These are phyloP conservation scores for Galeopsomyia nigrocyanea DNA, from an alignment of 2,888 invertebrate genomes.

Conservation along the genomic window DNA sequence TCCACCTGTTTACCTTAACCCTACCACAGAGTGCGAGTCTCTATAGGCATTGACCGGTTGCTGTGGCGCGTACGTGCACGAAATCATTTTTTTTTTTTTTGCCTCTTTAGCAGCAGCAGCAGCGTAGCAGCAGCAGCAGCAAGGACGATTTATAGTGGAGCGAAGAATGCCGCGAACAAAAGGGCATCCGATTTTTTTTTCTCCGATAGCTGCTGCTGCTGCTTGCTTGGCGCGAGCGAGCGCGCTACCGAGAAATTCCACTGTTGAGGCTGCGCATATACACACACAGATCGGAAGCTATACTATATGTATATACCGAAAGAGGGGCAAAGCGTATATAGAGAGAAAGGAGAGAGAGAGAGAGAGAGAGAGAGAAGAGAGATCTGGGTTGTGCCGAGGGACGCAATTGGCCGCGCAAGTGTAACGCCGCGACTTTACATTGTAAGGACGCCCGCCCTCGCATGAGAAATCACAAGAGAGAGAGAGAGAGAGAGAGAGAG, in stretches of 20 bases:
- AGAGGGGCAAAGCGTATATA: conserved; percentile 45
- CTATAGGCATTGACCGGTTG: conserved; percentile 6
- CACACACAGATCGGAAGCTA: conserved; percentile 33
- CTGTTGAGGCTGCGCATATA: conserved; percentile 12
- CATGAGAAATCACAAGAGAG: conserved; percentile 50
- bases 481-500: neutral
- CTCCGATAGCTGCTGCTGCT: conserved; percentile 39
- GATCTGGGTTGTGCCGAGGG: conserved; percentile 60
- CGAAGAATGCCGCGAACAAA: conserved; percentile 49
- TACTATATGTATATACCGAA: conserved; percentile 31
- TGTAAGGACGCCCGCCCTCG: conserved; percentile 63
- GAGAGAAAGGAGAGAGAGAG: conserved; percentile 32
- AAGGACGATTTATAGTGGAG: conserved; percentile 52
- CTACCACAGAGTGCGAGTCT: neutral
- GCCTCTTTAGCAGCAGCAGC: conserved; percentile 26
- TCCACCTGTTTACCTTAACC: conserved; percentile 11
- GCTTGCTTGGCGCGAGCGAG: neutral
- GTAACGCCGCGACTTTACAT: conserved; percentile 61
- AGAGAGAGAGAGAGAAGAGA: conserved; percentile 50
- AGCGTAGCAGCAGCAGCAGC: conserved; percentile 49
- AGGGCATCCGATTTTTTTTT: conserved; percentile 49
- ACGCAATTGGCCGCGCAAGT: conserved; percentile 64
- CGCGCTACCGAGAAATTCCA: conserved; percentile 48
- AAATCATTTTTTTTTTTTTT: conserved; percentile 36
- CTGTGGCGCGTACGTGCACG: conserved; percentile 26